Evolutionary conservation across 2,113 vertebrate genomes (phyloP).

Genomic region (Hemibagrus wyckioides): DNA sequence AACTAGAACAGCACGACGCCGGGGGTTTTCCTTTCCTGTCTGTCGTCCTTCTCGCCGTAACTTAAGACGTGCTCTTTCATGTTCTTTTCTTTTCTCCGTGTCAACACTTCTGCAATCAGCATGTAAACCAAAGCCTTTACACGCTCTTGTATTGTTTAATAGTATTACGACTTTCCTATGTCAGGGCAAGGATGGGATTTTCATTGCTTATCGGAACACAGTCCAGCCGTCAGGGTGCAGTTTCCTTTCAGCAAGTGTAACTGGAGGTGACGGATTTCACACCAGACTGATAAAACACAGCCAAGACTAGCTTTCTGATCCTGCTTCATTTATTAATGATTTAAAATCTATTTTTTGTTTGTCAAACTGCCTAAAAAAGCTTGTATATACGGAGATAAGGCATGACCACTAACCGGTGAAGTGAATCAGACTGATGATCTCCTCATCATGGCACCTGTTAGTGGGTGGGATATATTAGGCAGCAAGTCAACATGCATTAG

Average conservation of each 20-base stretch:
- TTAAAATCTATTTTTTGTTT: background rate
- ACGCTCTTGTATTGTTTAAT: no score
- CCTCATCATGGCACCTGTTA: no score
- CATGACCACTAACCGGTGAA: no score
- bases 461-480: no score
- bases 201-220: background rate
- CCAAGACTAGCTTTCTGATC: constrained; percentile 14
- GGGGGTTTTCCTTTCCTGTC: background rate
- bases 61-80: background rate
- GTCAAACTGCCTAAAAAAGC: background rate
- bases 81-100: background rate
- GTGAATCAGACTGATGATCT: no score
- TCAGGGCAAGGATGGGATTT: constrained; percentile 1
- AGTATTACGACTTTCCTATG: no score
- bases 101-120: background rate
- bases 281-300: constrained; percentile 9
- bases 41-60: background rate
- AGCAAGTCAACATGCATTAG: no score
- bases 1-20: background rate
- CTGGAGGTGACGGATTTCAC: constrained; percentile 51
- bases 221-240: background rate
- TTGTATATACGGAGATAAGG: no score
- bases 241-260: constrained; percentile 6
- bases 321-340: background rate
- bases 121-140: background rate